A percentile compares a stretch with the other conserved stretches of the same genome.
Evolutionary conservation across 2,797 vertebrate species (phyloP).

Genomic region (Menidia menidia): DNA sequence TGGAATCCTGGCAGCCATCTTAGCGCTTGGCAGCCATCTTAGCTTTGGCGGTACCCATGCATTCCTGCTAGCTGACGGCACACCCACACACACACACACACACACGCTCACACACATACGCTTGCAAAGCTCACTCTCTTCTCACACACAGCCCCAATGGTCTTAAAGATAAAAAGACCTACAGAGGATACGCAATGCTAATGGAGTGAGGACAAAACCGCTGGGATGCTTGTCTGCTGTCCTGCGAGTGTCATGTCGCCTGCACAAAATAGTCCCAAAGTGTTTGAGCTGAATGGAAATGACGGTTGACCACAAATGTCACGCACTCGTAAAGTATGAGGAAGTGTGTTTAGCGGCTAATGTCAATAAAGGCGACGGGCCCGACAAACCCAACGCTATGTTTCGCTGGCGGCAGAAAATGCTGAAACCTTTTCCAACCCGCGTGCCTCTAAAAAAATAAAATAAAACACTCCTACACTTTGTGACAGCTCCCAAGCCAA

Average conservation of each 20-base stretch:
- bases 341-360: background rate
- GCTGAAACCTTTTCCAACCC: slow-evolving; percentile 5
- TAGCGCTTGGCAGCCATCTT: slow-evolving; percentile 96
- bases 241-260: slow-evolving; percentile 10
- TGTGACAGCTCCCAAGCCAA: slow-evolving; percentile 53
- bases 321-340: slow-evolving; percentile 4
- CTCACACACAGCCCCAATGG: slow-evolving; percentile 48
- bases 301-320: background rate
- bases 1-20: slow-evolving; percentile 91
- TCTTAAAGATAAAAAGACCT: slow-evolving; percentile 74
- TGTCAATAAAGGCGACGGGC: slow-evolving; percentile 14
- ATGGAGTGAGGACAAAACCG: slow-evolving; percentile 40
- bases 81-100: slow-evolving; percentile 54
- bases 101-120: slow-evolving; percentile 40
- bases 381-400: background rate
- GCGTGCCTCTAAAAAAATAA: slow-evolving; percentile 6
- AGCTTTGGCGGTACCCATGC: slow-evolving; percentile 86
- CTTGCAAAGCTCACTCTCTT: slow-evolving; percentile 43
- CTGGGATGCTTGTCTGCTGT: slow-evolving; percentile 42
- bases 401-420: slow-evolving; percentile 1
- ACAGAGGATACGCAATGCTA: slow-evolving; percentile 50
- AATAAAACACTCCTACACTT: slow-evolving; percentile 30
- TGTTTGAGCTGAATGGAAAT: too few species aligned
- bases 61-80: slow-evolving; percentile 85
- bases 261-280: background rate